phyloP scores from a whole-genome alignment of 2,888 invertebrate genomes.

The Erebia epiphron region DNA sequence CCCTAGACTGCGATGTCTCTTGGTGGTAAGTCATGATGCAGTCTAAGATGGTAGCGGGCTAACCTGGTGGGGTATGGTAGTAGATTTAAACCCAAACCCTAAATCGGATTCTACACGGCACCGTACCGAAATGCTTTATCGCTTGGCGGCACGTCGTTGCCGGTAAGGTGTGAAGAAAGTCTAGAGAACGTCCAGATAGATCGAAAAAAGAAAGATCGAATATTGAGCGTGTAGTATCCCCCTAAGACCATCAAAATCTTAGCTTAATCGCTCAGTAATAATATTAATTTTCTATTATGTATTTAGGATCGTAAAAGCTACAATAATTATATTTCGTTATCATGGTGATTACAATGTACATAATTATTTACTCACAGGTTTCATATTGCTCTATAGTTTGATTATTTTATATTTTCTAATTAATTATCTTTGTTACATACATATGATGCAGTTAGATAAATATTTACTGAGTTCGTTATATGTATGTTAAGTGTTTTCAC shows the following conservation, averaged over 20 bases:
- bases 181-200: neutral
- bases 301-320: neutral
- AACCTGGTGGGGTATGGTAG: too few relatives aligned
- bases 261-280: neutral
- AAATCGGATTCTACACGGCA: too few relatives aligned
- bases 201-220: neutral
- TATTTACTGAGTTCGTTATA: neutral
- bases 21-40: too few relatives aligned
- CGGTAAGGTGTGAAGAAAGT: too few relatives aligned
- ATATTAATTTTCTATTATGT: neutral
- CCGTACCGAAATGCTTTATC: too few relatives aligned
- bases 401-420: neutral
- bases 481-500: slow-evolving; percentile 3
- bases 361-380: neutral
- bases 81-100: too few relatives aligned
- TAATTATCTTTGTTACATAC: neutral
- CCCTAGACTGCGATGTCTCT: too few relatives aligned
- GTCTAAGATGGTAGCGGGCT: too few relatives aligned
- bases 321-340: neutral
- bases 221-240: neutral
- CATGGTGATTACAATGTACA: neutral
- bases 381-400: neutral
- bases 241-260: neutral
- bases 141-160: too few relatives aligned
- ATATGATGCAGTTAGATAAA: slow-evolving; percentile 2